Evolutionary conservation across 2,113 vertebrate species (phyloP).

Genomic region (Bolborhynchus lineola): DNA sequence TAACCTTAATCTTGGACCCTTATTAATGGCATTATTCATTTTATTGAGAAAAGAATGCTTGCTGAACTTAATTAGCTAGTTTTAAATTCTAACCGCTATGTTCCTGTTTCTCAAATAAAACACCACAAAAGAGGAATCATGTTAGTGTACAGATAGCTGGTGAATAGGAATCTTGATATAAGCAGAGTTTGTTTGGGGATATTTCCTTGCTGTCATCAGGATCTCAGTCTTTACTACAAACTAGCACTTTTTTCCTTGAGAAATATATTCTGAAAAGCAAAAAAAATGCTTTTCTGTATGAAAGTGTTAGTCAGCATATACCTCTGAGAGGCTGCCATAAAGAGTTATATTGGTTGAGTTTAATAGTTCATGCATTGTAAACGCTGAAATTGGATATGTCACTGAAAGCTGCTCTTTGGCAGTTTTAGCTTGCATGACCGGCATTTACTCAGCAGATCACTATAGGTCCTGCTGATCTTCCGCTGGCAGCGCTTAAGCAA

Average conservation of each 20-base stretch:
- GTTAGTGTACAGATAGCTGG: not conserved
- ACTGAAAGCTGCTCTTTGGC: conserved; percentile 53
- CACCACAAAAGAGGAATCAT: not conserved
- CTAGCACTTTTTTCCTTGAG: not conserved
- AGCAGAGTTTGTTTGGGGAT: not conserved
- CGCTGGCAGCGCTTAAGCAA: conserved; percentile 1
- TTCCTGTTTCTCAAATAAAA: not conserved
- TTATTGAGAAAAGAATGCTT: not conserved
- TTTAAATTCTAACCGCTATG: not conserved
- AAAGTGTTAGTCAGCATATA: conserved; percentile 22
- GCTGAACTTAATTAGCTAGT: not conserved
- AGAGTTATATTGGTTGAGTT: conserved; percentile 6
- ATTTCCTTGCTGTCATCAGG: not conserved
- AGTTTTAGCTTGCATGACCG: conserved; percentile 27
- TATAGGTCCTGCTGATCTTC: conserved; percentile 25
- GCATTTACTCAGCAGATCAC: conserved; percentile 41
- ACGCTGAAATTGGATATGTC: conserved; percentile 48
- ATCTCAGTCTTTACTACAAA: not conserved
- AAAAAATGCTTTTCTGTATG: not conserved
- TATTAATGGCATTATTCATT: not conserved
- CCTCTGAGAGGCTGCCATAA: not conserved
- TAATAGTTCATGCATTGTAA: conserved; percentile 57
- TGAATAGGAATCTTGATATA: not conserved
- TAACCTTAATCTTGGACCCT: not conserved
- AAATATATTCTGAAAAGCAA: conserved; percentile 17